A percentile compares a stretch with the other conserved stretches of the same genome.
phyloP scores from a whole-genome alignment of 2,797 vertebrate genomes.

The Anas georgica region DNA sequence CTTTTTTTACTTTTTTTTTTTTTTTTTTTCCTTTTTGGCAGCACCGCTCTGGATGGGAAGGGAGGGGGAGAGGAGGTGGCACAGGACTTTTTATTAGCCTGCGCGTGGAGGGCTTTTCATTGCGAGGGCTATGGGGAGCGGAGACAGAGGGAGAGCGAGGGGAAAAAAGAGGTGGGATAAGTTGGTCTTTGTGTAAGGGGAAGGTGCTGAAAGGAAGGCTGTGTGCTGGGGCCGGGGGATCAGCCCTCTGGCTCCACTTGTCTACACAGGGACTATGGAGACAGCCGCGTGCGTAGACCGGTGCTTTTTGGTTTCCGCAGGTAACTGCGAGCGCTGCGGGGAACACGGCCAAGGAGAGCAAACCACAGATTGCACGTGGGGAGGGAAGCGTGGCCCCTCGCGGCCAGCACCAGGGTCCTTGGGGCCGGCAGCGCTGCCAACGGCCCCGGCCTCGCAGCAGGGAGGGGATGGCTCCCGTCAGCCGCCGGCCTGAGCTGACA shows the following conservation, averaged over 20 bases:
- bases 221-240: slow-evolving; percentile 84
- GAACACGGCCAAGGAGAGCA: slow-evolving; percentile 31
- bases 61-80: slow-evolving; percentile 67
- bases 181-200: slow-evolving; percentile 90
- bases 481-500: not conserved
- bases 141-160: slow-evolving; percentile 53
- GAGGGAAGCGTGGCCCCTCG: not conserved
- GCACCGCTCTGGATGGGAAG: slow-evolving; percentile 58
- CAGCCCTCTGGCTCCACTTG: slow-evolving; percentile 84
- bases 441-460: accelerated
- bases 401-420: not conserved
- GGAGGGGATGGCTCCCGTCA: not conserved
- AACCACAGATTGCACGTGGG: slow-evolving; percentile 38
- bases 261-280: slow-evolving; percentile 80
- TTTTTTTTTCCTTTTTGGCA: slow-evolving; percentile 66
- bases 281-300: slow-evolving; percentile 63
- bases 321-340: slow-evolving; percentile 68
- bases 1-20: not conserved
- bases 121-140: slow-evolving; percentile 77
- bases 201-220: slow-evolving; percentile 90
- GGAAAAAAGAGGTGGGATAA: slow-evolving; percentile 82
- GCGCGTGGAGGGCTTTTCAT: slow-evolving; percentile 82
- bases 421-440: not conserved
- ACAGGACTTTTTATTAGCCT: slow-evolving; percentile 82
- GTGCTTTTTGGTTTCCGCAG: slow-evolving; percentile 76